Evolutionary conservation across 2,797 vertebrate genomes (phyloP).

Genomic region (Atherinosoma microstoma): DNA sequence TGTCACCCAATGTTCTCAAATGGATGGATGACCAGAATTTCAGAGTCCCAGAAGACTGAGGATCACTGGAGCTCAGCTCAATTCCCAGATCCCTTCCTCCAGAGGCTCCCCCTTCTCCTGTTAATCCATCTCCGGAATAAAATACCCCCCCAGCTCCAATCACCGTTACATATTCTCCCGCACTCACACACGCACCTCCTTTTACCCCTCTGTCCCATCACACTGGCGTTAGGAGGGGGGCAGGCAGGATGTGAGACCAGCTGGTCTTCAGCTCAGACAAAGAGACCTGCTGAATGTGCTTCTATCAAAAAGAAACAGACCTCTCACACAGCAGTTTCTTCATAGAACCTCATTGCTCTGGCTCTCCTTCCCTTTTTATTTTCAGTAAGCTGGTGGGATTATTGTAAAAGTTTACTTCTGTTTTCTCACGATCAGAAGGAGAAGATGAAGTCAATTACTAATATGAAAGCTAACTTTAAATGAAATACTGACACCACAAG

Average conservation of each 20-base stretch:
- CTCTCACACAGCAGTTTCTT: constrained; percentile 47
- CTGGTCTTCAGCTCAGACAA: constrained; percentile 84
- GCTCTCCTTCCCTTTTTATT: constrained; percentile 30
- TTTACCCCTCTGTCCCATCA: constrained; percentile 51
- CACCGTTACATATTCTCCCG: constrained; percentile 15
- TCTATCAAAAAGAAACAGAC: constrained; percentile 72
- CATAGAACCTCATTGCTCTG: constrained; percentile 14
- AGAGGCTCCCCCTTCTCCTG: constrained; percentile 22
- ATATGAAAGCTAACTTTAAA: not conserved
- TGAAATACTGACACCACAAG: constrained; percentile 18
- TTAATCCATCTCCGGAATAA: constrained; percentile 77
- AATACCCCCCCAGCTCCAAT: constrained; percentile 38
- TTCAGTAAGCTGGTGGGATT: not conserved
- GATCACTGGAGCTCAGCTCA: constrained; percentile 60
- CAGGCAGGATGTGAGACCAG: constrained; percentile 81
- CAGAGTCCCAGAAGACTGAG: constrained; percentile 39
- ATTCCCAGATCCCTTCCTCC: constrained; percentile 52
- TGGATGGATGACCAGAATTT: constrained; percentile 28
- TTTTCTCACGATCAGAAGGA: constrained; percentile 9
- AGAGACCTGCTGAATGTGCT: constrained; percentile 80
- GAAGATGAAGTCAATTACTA: not conserved
- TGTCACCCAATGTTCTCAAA: constrained; percentile 27
- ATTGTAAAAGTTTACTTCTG: constrained; percentile 30
- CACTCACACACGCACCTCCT: constrained; percentile 25
- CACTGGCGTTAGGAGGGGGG: constrained; percentile 43